Evolutionary conservation across 2,797 vertebrate genomes (phyloP).

Genomic region (Capromys pilorides): DNA sequence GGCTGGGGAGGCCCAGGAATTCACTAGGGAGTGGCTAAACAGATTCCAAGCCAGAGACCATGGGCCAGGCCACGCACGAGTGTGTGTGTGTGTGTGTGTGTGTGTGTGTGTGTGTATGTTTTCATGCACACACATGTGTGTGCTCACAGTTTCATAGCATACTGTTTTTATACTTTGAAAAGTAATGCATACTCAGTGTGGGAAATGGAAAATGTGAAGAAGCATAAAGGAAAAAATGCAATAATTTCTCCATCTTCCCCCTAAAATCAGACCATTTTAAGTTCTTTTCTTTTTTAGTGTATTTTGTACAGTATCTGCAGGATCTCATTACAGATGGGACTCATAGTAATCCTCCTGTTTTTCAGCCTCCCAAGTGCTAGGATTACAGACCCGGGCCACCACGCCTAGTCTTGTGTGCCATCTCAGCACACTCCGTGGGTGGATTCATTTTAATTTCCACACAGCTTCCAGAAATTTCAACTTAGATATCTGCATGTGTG

Average conservation of each 20-base stretch:
- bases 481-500: background rate
- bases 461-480: background rate
- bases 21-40: background rate
- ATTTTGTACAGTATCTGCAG: too few species aligned
- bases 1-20: too few species aligned
- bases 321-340: too few species aligned
- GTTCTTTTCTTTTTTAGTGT: background rate
- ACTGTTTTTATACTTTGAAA: background rate
- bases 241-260: background rate
- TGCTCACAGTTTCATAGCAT: background rate
- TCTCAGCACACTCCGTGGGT: too few species aligned
- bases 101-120: background rate
- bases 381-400: too few species aligned
- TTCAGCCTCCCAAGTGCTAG: too few species aligned
- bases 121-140: too few species aligned
- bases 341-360: too few species aligned
- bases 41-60: background rate
- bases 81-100: background rate
- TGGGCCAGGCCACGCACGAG: accelerated
- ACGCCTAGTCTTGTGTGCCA: too few species aligned
- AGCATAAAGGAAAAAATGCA: background rate
- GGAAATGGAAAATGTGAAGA: background rate
- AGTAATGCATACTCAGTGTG: background rate
- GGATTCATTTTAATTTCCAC: background rate
- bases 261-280: background rate